Evolutionary conservation across 2,797 vertebrate genomes (phyloP).

Genomic region (Acrossocheilus fasciatus): DNA sequence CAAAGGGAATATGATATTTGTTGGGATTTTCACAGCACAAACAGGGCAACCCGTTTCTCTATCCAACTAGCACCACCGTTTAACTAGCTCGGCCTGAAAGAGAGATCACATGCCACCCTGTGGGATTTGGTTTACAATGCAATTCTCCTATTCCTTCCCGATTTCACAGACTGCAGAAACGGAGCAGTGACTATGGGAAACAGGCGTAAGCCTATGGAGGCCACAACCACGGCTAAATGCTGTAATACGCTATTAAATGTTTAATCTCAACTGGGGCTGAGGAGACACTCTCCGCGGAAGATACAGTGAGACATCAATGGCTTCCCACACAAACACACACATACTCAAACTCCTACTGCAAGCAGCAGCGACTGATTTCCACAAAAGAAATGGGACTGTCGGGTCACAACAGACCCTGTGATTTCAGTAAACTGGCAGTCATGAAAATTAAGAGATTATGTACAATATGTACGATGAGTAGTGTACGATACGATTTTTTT

Average conservation of each 20-base stretch:
- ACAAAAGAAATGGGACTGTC: conserved; percentile 14
- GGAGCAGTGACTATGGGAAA: conserved; percentile 50
- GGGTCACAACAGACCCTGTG: neutral
- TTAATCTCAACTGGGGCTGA: conserved; percentile 61
- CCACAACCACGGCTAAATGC: conserved; percentile 54
- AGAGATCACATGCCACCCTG: conserved; percentile 49
- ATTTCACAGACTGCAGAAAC: conserved; percentile 57
- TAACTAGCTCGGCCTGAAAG: conserved; percentile 49
- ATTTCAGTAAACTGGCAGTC: neutral
- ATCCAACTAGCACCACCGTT: conserved; percentile 33
- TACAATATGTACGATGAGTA: neutral
- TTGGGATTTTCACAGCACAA: conserved; percentile 59
- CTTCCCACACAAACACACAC: conserved; percentile 54
- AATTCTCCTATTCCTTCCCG: conserved; percentile 57
- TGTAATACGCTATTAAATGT: conserved; percentile 64
- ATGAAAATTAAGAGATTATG: conserved; percentile 5
- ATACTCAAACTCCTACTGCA: conserved; percentile 39
- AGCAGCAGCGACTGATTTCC: conserved; percentile 5
- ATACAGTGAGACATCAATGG: conserved; percentile 58
- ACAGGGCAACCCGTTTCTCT: conserved; percentile 48
- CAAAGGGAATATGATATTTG: conserved; percentile 55
- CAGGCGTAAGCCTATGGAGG: conserved; percentile 53
- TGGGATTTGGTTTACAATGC: conserved; percentile 62
- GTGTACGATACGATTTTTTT: neutral
- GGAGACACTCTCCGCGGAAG: conserved; percentile 48